Percentiles rank a stretch among this genome's conserved stretches.
Conservation (phyloP, 2,113 vertebrate genomes). For the Ammodytes marinus region DNA sequence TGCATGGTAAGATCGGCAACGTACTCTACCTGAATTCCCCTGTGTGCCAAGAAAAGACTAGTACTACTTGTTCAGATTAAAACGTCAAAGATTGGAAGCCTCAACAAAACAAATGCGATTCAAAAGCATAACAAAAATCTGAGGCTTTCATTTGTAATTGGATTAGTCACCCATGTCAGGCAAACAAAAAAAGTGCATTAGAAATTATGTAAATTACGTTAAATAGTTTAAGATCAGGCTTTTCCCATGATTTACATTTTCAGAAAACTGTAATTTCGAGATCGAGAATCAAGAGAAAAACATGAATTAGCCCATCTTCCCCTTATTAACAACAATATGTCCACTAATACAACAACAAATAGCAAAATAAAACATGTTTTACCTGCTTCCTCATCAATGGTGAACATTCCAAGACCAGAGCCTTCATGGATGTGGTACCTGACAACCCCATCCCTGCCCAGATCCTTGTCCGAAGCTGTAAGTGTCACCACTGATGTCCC, state of each 20-base stretch:
- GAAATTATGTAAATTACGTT: not conserved
- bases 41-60: not conserved
- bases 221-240: not conserved
- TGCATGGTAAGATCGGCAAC: constrained; percentile 5
- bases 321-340: not conserved
- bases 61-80: not conserved
- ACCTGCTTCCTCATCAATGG: constrained; percentile 94
- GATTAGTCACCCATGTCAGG: not conserved
- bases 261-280: not conserved
- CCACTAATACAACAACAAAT: not conserved
- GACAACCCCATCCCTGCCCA: constrained; percentile 91
- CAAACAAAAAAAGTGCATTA: not conserved
- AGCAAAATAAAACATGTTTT: constrained; percentile 30
- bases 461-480: constrained; percentile 89
- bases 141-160: not conserved
- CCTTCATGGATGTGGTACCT: constrained; percentile 92
- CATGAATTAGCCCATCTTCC: too few relatives aligned
- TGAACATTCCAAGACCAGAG: constrained; percentile 90
- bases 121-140: not conserved
- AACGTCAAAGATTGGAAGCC: not conserved
- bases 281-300: too few relatives aligned
- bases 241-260: not conserved
- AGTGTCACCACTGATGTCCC: constrained; percentile 89
- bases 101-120: not conserved
- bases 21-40: not conserved